Percentiles rank a stretch among this genome's conserved stretches.
phyloP scores from a whole-genome alignment of 2,888 invertebrate species.

The Endotricha flammealis region DNA sequence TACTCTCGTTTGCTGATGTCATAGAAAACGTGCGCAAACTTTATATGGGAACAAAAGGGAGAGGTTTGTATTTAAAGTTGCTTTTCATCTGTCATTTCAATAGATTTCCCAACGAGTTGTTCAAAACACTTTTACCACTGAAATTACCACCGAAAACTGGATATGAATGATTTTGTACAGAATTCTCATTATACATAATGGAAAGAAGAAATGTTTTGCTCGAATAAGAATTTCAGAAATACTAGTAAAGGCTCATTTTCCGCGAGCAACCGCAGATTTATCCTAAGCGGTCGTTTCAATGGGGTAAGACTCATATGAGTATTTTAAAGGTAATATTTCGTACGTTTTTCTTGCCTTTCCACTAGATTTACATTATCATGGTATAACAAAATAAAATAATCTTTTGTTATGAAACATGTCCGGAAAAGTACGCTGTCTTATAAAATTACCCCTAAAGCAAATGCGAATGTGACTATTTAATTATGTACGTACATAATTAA shows the following conservation, averaged over 20 bases:
- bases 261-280: too few species aligned
- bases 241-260: too few species aligned
- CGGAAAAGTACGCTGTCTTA: not conserved
- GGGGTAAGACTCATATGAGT: too few species aligned
- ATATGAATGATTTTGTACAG: too few species aligned
- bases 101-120: not conserved
- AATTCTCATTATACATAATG: too few species aligned
- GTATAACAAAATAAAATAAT: not conserved
- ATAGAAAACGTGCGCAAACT: slow-evolving; percentile 1
- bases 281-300: too few species aligned
- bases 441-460: slow-evolving; percentile 29
- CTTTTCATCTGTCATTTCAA: slow-evolving; percentile 4
- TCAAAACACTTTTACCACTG: too few species aligned
- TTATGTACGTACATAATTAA: slow-evolving; percentile 43
- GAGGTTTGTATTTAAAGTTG: not conserved
- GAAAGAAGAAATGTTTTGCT: too few species aligned
- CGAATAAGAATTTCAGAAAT: too few species aligned
- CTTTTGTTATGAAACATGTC: not conserved
- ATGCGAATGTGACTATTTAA: slow-evolving; percentile 33
- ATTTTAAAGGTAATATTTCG: not conserved
- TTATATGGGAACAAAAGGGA: slow-evolving; percentile 1
- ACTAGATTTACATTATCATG: not conserved
- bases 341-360: too few species aligned
- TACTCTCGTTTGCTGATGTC: not conserved
- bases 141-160: too few species aligned